Conservation (phyloP, 2,888 invertebrate species). For the Meteorus colon region DNA sequence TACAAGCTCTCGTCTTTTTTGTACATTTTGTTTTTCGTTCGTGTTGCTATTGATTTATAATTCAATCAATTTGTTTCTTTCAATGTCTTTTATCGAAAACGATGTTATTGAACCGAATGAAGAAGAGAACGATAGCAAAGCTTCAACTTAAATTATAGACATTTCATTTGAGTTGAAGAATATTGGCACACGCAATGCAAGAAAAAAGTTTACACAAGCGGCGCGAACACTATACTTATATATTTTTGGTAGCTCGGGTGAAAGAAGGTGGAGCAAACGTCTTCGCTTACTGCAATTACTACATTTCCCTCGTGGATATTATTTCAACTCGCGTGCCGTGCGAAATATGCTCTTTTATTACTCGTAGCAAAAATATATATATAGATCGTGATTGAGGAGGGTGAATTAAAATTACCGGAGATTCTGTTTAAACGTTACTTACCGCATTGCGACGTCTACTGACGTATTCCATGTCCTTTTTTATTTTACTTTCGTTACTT, state of each 20-base stretch:
- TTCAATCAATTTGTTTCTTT: neutral
- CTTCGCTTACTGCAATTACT: slow-evolving; percentile 32
- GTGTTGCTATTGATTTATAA: neutral
- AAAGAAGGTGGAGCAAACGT: neutral
- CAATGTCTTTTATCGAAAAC: too few relatives aligned
- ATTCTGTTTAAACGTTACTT: slow-evolving; percentile 25
- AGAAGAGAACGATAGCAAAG: slow-evolving; percentile 1
- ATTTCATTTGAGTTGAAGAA: slow-evolving; percentile 1
- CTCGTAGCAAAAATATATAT: neutral
- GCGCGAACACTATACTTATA: slow-evolving; percentile 1
- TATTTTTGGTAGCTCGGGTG: slow-evolving; percentile 25
- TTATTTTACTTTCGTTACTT: neutral
- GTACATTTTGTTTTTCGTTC: neutral
- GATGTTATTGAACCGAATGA: too few relatives aligned
- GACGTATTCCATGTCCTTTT: neutral
- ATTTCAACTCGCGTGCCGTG: slow-evolving; percentile 39
- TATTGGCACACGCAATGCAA: neutral
- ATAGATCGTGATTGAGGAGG: slow-evolving; percentile 33
- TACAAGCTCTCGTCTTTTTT: too few relatives aligned
- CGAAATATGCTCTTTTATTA: slow-evolving; percentile 29
- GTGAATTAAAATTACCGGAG: slow-evolving; percentile 23
- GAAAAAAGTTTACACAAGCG: neutral
- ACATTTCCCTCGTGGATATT: slow-evolving; percentile 33
- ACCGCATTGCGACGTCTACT: slow-evolving; percentile 34
- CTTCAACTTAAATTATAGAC: slow-evolving; percentile 10